Conservation (phyloP, 2,888 invertebrate genomes). For the Eretmocerus hayati region DNA sequence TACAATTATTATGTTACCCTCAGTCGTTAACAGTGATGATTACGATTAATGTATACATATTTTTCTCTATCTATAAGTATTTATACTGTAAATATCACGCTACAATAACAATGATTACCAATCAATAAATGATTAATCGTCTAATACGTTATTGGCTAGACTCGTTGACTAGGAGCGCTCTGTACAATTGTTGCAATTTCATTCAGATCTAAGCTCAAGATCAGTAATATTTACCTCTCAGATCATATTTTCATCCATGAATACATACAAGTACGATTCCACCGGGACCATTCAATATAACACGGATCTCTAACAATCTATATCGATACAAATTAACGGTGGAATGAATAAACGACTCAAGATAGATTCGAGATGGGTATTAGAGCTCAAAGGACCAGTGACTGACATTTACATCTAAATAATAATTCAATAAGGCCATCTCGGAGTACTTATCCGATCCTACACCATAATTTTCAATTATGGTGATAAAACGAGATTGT, state of each 20-base stretch:
- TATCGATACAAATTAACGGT: too few relatives aligned
- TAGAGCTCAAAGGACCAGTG: too few relatives aligned
- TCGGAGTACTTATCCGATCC: too few relatives aligned
- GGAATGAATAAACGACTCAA: too few relatives aligned
- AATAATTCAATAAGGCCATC: too few relatives aligned
- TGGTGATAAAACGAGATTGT: too few relatives aligned
- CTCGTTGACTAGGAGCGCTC: constrained; percentile 19
- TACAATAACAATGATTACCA: constrained; percentile 27
- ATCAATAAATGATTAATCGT: constrained; percentile 22
- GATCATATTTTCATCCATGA: constrained; percentile 15
- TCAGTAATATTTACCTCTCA: constrained; percentile 5
- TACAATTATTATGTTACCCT: constrained; percentile 3
- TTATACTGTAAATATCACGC: constrained; percentile 18
- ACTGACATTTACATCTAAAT: too few relatives aligned
- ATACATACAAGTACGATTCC: too few relatives aligned
- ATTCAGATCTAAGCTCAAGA: constrained; percentile 5
- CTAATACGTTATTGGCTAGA: constrained; percentile 20
- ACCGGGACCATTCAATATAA: too few relatives aligned
- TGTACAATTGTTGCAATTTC: constrained; percentile 12
- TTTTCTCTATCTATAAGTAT: constrained; percentile 7
- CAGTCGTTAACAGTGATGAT: constrained; percentile 8
- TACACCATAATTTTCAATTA: too few relatives aligned
- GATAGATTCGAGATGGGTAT: too few relatives aligned
- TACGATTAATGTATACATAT: constrained; percentile 1
- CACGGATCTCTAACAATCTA: too few relatives aligned